Base-by-base conservation (phyloP, 2,888 invertebrate genomes). In the Ochropacha duplaris region DNA sequence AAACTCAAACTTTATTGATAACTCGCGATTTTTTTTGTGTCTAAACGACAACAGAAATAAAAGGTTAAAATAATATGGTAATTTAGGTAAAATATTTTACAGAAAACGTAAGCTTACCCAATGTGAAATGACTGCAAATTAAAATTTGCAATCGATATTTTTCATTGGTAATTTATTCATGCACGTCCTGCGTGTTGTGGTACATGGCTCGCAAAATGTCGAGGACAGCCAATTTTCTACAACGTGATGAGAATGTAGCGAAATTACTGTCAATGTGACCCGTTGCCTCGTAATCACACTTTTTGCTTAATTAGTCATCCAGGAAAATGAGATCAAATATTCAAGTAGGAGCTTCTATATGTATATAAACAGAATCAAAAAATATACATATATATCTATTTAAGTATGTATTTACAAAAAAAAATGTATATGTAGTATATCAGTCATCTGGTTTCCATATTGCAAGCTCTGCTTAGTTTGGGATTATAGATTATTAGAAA, bases 131-230 rank as follows among this genome's bases (percentile, higher is more conserved):
- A 79, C 67, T 76, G 71, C 70, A 75, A 79, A 79, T 77, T 75
- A 69, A 71, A 69, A 77, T 79, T 78, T 77, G 73, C 66, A 68
- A 60, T 65, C 65, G 66, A 79, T 79, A 72, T 78, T 79, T 79
- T 76, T 69, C 71, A 71, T 71, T 74, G 71, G 67, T 82, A 80
- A 84, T 84, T 65, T 86, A 84, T 81, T 81, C 79, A 79, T 71
- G 76, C 76, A 69, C 74, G 74, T 72, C 76, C 69, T n/a, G 36
- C 36, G 36, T 36, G 4, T n/a, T 36, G 4, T n/a, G 36, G n/a
- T 34, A 4, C 34, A 34, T 34, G 14, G 12, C 34, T n/a, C n/a
- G n/a, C 36, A 36, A 36, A 36, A 36, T 36, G 14, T 36, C 36
- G 76, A 70, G 76, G 77, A 72, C 71, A 69, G 76, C 81, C 36